phyloP scores from a whole-genome alignment of 2,888 invertebrate genomes.

The Cerceris ruficornis region DNA sequence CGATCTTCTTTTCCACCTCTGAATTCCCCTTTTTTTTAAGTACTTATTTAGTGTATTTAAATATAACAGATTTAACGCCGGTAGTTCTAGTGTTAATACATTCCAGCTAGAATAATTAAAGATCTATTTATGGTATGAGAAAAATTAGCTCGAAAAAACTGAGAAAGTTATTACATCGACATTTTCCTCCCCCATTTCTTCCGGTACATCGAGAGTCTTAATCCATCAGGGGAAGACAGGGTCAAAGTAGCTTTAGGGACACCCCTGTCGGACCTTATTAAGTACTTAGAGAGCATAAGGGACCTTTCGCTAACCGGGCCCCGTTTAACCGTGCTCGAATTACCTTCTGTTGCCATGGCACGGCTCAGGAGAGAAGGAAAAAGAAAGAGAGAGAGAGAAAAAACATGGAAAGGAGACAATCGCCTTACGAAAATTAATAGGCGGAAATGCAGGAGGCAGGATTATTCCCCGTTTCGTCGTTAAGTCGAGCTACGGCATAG shows the following conservation, averaged over 20 bases:
- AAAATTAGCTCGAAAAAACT: constrained; percentile 5
- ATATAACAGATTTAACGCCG: too few relatives aligned
- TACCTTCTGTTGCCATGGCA: constrained; percentile 55
- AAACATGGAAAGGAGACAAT: constrained; percentile 63
- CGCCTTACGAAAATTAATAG: constrained; percentile 74
- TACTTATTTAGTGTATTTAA: too few relatives aligned
- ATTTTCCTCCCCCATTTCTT: constrained; percentile 42
- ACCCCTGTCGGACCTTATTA: constrained; percentile 67
- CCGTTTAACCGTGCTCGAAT: constrained; percentile 64
- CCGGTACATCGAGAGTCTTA: constrained; percentile 60
- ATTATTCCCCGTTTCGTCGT: constrained; percentile 64
- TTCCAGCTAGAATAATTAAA: too few relatives aligned
- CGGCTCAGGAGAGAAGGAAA: constrained; percentile 22
- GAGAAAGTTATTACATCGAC: constrained; percentile 33
- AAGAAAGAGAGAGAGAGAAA: constrained; percentile 26
- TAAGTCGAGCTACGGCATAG: constrained; percentile 52
- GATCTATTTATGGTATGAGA: too few relatives aligned
- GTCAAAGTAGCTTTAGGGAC: constrained; percentile 63
- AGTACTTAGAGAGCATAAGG: constrained; percentile 65
- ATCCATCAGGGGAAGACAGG: constrained; percentile 56
- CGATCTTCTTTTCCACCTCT: too few relatives aligned
- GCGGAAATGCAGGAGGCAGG: constrained; percentile 68
- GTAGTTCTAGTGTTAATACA: too few relatives aligned
- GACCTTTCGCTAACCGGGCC: constrained; percentile 46
- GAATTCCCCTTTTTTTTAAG: too few relatives aligned